Evolutionary conservation across 2,113 vertebrate species (phyloP).

Genomic region (Hemiscyllium ocellatum): DNA sequence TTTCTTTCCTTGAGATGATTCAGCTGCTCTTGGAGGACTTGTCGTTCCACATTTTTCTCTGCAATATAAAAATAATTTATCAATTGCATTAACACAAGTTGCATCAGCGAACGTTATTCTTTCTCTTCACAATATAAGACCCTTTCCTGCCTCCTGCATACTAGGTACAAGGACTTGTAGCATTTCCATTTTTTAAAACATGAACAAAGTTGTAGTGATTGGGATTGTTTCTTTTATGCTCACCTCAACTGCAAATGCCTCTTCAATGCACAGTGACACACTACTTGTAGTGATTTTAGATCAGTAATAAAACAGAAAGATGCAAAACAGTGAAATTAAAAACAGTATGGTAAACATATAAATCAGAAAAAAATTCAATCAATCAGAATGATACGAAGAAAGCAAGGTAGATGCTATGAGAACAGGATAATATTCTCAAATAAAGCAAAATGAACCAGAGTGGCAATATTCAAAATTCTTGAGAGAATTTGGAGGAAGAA

Average conservation of each 20-base stretch:
- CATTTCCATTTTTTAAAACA: background rate
- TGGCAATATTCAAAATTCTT: background rate
- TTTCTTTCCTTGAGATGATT: constrained; percentile 30
- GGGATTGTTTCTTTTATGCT: background rate
- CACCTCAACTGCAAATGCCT: background rate
- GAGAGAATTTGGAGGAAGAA: background rate
- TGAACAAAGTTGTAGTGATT: background rate
- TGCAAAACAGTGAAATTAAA: background rate
- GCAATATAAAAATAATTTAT: background rate
- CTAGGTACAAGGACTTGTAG: background rate
- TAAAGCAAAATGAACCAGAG: background rate
- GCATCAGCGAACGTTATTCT: background rate
- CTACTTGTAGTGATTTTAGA: background rate
- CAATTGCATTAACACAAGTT: constrained; percentile 8
- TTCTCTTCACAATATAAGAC: background rate
- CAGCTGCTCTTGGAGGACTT: constrained; percentile 29
- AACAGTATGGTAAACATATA: background rate
- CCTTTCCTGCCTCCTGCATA: background rate
- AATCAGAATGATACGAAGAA: background rate
- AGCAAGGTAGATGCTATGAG: background rate
- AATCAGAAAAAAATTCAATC: background rate
- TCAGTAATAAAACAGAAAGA: background rate
- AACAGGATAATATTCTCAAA: background rate
- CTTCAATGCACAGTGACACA: background rate
- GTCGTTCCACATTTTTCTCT: constrained; percentile 26